These are phyloP conservation scores for Lordiphosa clarofinis DNA, from an alignment of 1,140 invertebrate species.

Conservation along the genomic window DNA sequence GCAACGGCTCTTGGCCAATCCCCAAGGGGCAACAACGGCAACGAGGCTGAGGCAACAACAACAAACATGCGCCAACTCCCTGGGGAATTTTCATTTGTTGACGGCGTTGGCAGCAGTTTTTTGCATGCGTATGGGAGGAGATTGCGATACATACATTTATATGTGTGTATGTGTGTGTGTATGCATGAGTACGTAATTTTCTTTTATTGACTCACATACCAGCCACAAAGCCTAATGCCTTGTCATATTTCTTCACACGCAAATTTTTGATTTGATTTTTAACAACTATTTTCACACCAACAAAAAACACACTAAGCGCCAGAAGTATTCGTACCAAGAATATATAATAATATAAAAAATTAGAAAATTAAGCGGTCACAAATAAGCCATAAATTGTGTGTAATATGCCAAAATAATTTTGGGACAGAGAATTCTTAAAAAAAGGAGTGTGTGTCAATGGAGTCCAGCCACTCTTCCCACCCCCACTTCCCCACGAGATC, in stretches of 20 bases:
- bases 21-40: conserved; percentile 52
- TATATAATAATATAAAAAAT: no score
- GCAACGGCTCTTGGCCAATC: conserved; percentile 74
- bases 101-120: conserved; percentile 48
- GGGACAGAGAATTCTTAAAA: no score
- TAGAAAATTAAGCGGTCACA: no score
- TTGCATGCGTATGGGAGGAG: conserved; percentile 24
- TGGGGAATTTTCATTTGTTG: conserved; percentile 72
- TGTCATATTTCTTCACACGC: conserved; percentile 13
- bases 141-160: conserved; percentile 7
- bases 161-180: conserved; percentile 13
- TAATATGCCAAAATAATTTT: no score
- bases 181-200: conserved; percentile 14
- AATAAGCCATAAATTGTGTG: no score
- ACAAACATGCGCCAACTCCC: conserved; percentile 73
- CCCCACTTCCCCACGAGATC: no score
- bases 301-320: conserved; percentile 1
- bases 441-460: no score
- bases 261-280: conserved; percentile 22
- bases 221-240: conserved; percentile 17
- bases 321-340: not conserved
- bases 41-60: conserved; percentile 27
- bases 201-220: conserved; percentile 44
- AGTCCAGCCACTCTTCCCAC: no score
- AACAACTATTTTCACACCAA: conserved; percentile 9